Percentiles rank a stretch among this genome's conserved stretches.
Conservation (phyloP, 2,113 vertebrate genomes). For the Trachemys scripta region DNA sequence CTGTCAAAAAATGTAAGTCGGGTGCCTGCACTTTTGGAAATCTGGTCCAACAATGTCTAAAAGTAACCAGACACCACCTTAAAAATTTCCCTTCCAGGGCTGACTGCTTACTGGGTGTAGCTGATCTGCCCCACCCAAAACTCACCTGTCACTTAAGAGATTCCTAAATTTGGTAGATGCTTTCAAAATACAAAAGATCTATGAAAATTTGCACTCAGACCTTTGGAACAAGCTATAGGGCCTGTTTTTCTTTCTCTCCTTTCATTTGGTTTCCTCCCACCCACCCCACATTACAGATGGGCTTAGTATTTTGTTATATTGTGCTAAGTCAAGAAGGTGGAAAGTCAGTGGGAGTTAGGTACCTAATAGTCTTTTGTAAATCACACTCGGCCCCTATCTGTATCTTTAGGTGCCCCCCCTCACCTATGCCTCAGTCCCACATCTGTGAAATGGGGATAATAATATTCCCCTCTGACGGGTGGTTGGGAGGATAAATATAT, state of each 20-base stretch:
- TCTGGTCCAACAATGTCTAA: too few species aligned
- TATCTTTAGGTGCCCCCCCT: background rate
- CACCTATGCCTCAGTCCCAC: background rate
- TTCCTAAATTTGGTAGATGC: too few species aligned
- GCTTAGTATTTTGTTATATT: background rate
- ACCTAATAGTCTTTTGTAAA: too few species aligned
- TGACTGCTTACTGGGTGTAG: too few species aligned
- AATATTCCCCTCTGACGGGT: background rate
- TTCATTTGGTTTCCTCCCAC: background rate
- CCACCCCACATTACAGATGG: background rate
- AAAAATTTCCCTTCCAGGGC: background rate
- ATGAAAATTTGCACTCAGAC: too few species aligned
- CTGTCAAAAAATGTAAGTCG: too few species aligned
- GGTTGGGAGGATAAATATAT: background rate
- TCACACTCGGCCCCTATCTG: background rate
- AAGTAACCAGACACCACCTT: too few species aligned
- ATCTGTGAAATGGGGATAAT: background rate
- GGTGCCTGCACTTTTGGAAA: too few species aligned
- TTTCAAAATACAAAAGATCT: too few species aligned
- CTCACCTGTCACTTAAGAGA: background rate
- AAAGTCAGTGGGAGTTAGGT: background rate
- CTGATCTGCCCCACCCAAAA: background rate
- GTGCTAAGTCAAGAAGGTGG: too few species aligned
- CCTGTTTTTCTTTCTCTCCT: background rate
- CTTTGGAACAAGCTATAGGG: background rate